Base-by-base conservation (phyloP, 2,888 invertebrate genomes). In the Teleogryllus oceanicus region DNA sequence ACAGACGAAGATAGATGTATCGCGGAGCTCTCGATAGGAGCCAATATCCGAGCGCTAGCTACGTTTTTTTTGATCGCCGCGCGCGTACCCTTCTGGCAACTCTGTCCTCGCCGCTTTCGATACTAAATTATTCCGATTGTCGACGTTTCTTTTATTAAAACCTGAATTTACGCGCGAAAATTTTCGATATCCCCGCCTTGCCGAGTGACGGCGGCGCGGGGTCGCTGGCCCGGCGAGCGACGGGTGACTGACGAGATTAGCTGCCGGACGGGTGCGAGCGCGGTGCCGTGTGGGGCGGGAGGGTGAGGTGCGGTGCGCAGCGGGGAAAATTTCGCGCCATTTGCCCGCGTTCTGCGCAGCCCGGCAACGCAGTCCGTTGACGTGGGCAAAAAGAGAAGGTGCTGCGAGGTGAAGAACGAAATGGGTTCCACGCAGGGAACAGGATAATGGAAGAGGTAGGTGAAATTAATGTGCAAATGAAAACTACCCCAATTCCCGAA, bases 101-200 rank as follows among this genome's bases (percentile, higher is more conserved):
- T 8, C 62, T 62, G 62, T 62, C 62, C 62, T 62, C 62, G n/a
- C 62, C 62, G n/a, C 62, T 62, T 62, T 62, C 62, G 62, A 62
- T 62, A 62, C 62, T 62, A 62, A 62, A 62, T 62, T 62, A 62
- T 62, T 62, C 16, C 62, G 62, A 62, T 62, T 62, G 62, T 62
- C 62, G 62, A 62, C 62, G 62, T 62, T 62, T 62, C 62, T 62
- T 62, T 62, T 62, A 62, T 62, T 62, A 62, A 62, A 62, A 62
- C n/a, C 62, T 62, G 62, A 62, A 62, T 62, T 62, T 62, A 62
- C 62, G 62, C 16, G 62, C 62, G 62, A 62, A 62, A 62, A 62
- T 18, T 62, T 62, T 62, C 62, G 62, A 62, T 62, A 62, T 62
- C 13, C 62, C 16, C 62, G n/a, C 62, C 62, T 62, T 13, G n/a